Conservation (phyloP, 2,888 invertebrate species). For the Cosmia pyralina region DNA sequence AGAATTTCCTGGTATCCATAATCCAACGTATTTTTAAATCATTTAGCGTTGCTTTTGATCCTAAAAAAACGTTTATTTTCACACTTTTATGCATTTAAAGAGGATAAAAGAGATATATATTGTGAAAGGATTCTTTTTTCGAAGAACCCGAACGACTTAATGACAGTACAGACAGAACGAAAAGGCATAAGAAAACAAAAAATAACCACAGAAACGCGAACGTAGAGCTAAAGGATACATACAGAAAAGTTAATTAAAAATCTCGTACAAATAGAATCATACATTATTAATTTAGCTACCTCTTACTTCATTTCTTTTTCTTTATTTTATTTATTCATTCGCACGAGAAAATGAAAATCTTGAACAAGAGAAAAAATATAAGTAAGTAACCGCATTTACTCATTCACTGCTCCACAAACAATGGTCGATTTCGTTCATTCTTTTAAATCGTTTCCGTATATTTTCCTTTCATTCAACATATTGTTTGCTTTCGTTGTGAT, state of each 20-base stretch:
- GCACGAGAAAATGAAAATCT: conserved; percentile 21
- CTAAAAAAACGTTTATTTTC: neutral
- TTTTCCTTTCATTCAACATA: neutral
- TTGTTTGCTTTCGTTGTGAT: conserved; percentile 9
- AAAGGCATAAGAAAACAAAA: conserved; percentile 1
- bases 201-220: neutral
- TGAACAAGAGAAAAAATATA: conserved; percentile 7
- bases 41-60: neutral
- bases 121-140: neutral
- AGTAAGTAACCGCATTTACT: conserved; percentile 17
- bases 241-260: conserved; percentile 37
- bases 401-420: conserved; percentile 26
- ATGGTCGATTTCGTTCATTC: conserved; percentile 15
- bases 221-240: conserved; percentile 2
- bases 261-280: conserved; percentile 26
- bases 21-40: neutral
- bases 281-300: conserved; percentile 1
- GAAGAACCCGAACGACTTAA: neutral
- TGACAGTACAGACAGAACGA: neutral
- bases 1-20: neutral
- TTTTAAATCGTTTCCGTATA: neutral
- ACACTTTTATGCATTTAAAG: neutral
- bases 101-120: neutral
- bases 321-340: too few species aligned
- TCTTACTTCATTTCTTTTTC: conserved; percentile 13